Evolutionary conservation across 2,113 vertebrate species (phyloP).

Genomic region (Varanus komodoensis): DNA sequence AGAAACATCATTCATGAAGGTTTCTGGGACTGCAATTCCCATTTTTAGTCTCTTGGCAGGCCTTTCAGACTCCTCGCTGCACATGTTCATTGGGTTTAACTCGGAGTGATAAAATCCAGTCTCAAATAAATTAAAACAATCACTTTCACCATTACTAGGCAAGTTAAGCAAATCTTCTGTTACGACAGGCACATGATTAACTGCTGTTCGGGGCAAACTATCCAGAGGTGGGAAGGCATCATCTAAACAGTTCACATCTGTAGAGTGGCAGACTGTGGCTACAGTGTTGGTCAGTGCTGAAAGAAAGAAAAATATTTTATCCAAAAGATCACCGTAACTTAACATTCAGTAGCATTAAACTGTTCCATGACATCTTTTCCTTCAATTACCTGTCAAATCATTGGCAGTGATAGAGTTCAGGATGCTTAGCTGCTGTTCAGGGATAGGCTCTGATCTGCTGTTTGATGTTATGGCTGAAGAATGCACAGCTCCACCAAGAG

Average conservation of each 20-base stretch:
- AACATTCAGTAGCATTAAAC: background rate
- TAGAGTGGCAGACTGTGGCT: conserved; percentile 87
- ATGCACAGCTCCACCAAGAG: conserved; percentile 87
- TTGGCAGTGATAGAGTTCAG: conserved; percentile 95
- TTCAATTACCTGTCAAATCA: conserved; percentile 89
- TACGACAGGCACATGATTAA: conserved; percentile 87
- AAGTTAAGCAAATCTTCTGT: conserved; percentile 89
- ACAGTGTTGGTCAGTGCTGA: conserved; percentile 92
- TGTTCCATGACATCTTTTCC: background rate
- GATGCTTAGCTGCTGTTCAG: conserved; percentile 92
- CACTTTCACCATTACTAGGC: conserved; percentile 88
- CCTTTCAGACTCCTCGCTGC: conserved; percentile 91
- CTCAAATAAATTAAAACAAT: conserved; percentile 97
- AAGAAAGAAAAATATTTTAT: conserved; percentile 41
- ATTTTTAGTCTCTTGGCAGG: conserved; percentile 95
- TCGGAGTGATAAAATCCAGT: conserved; percentile 96
- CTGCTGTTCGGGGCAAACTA: conserved; percentile 86
- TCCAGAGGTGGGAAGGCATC: conserved; percentile 89
- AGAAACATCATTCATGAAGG: conserved; percentile 94
- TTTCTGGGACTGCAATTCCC: conserved; percentile 88
- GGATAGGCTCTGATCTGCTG: conserved; percentile 83
- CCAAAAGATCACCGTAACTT: background rate
- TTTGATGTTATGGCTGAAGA: conserved; percentile 87
- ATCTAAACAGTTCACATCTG: conserved; percentile 89
- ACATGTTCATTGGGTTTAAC: conserved; percentile 85